A percentile compares a stretch with the other conserved stretches of the same genome.
Conservation (phyloP, 2,888 invertebrate genomes). For the Monopis laevigella region DNA sequence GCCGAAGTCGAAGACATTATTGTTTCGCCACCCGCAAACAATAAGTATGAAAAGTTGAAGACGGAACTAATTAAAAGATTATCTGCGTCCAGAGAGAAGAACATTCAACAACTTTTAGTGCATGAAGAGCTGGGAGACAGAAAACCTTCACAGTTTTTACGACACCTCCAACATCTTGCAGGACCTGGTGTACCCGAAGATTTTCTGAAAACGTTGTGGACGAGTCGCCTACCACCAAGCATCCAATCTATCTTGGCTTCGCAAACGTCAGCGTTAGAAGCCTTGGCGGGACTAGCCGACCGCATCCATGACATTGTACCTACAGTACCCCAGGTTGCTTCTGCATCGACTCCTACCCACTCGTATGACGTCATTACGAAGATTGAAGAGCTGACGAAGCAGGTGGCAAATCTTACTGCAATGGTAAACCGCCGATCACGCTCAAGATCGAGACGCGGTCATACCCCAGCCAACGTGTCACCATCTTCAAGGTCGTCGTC, state of each 20-base stretch:
- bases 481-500: background rate
- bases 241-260: background rate
- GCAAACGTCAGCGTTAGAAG: background rate
- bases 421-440: background rate
- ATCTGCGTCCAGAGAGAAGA: background rate
- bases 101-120: background rate
- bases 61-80: background rate
- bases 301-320: background rate
- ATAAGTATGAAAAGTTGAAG: constrained; percentile 3
- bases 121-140: constrained; percentile 8
- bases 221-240: constrained; percentile 16
- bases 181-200: constrained; percentile 11
- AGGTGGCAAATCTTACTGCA: background rate
- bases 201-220: constrained; percentile 15
- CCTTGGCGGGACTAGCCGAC: background rate
- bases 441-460: too few relatives aligned
- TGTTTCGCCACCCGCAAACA: background rate
- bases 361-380: too few relatives aligned
- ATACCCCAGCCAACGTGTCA: too few relatives aligned
- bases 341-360: background rate
- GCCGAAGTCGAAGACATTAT: constrained; percentile 1
- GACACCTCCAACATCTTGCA: constrained; percentile 9
- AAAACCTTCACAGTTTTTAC: constrained; percentile 10
- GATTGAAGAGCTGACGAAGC: background rate
- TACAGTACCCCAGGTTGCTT: background rate